A percentile compares a stretch with the other conserved stretches of the same genome.
phyloP scores from a whole-genome alignment of 2,797 vertebrate species.

The Limosa lapponica region DNA sequence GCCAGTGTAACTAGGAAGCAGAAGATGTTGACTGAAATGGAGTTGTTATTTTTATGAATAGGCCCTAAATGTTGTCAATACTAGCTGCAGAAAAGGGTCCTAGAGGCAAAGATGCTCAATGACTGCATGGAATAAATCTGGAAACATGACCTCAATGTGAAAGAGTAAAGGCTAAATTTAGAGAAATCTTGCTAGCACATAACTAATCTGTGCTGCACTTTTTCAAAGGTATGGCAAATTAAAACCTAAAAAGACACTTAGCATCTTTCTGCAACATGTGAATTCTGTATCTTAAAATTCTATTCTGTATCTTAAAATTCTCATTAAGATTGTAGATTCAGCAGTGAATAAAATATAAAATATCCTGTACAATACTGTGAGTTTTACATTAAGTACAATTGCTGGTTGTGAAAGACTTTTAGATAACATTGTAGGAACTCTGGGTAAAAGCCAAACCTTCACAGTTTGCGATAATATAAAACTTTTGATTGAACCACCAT shows the following conservation, averaged over 20 bases:
- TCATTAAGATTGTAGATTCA: conserved; percentile 19
- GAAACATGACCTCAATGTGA: not conserved
- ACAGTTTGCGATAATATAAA: not conserved
- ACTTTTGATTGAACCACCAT: not conserved
- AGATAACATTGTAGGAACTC: not conserved
- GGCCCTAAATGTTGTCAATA: not conserved
- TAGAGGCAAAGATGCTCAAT: not conserved
- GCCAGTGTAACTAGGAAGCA: not conserved
- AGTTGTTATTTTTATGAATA: not conserved
- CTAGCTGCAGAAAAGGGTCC: not conserved
- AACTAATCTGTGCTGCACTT: not conserved
- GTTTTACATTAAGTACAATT: conserved; percentile 24
- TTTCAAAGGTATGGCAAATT: not conserved
- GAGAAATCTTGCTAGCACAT: not conserved
- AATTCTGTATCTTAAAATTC: not conserved
- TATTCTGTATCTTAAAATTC: not conserved
- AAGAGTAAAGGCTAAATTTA: not conserved
- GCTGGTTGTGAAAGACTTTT: not conserved
- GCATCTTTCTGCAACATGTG: not conserved
- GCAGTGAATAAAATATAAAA: conserved; percentile 4
- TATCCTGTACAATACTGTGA: not conserved
- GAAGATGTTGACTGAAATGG: not conserved
- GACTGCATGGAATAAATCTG: not conserved
- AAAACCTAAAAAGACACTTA: conserved; percentile 2
- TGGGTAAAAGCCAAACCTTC: not conserved